Conservation (phyloP, 2,888 invertebrate species). For the Polydrusus pterygomalis region DNA sequence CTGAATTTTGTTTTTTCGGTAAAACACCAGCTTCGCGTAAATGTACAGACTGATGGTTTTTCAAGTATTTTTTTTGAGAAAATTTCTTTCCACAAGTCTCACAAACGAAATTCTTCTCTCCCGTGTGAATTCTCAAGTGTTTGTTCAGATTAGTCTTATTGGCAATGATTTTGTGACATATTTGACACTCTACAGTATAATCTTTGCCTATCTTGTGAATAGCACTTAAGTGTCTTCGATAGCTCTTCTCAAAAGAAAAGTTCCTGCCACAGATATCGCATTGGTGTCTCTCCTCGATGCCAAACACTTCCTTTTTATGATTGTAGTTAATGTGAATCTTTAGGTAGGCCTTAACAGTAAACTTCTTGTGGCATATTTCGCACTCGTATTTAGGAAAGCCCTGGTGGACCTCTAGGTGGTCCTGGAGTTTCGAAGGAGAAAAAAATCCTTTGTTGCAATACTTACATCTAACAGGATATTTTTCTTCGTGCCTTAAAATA, state of each 20-base stretch:
- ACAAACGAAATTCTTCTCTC: conserved; percentile 63
- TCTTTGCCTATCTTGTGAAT: conserved; percentile 65
- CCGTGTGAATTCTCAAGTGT: conserved; percentile 62
- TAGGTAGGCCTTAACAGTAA: conserved; percentile 63
- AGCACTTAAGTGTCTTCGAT: conserved; percentile 63
- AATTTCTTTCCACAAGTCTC: conserved; percentile 64
- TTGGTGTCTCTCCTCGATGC: conserved; percentile 60
- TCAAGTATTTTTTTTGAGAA: conserved; percentile 54
- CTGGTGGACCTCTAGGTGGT: conserved; percentile 65
- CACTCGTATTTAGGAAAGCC: conserved; percentile 64
- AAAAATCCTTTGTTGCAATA: conserved; percentile 64
- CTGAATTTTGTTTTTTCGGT: conserved; percentile 29
- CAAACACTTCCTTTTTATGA: conserved; percentile 65
- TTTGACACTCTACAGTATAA: conserved; percentile 61
- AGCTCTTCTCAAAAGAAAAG: conserved; percentile 65
- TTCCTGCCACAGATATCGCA: conserved; percentile 63
- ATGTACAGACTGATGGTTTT: conserved; percentile 73
- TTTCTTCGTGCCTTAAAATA: conserved; percentile 59
- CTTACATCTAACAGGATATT: conserved; percentile 61
- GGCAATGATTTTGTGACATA: conserved; percentile 64
- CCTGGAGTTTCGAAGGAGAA: conserved; percentile 55
- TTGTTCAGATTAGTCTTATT: conserved; percentile 65
- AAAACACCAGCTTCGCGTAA: conserved; percentile 74
- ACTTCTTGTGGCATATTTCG: conserved; percentile 65
- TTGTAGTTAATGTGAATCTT: conserved; percentile 63